Base-by-base conservation (phyloP, 2,888 invertebrate species). In the Eledone cirrhosa region DNA sequence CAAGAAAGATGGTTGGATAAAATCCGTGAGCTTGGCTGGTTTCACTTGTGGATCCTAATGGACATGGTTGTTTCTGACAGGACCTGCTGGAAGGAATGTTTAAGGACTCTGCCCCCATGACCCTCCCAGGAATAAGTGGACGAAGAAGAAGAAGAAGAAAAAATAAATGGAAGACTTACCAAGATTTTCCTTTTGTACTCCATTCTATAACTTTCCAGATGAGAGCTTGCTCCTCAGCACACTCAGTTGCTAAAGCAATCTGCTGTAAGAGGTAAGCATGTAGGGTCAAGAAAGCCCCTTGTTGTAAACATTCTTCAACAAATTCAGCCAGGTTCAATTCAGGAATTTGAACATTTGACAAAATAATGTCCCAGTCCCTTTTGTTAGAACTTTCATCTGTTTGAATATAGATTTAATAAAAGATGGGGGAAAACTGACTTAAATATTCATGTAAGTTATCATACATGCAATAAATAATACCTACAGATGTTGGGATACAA, bases 271-370 rank as follows among this genome's bases (percentile, higher is more conserved):
- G 80, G 79, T 87, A 85, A 31, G 88, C 84, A 80, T 88, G 87
- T 74, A 90, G 82, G 16, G 87, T 82, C 24, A 90, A 85, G 82
- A 85, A 90, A 63, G 87, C 83, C 7, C 87, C 89, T 78, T 87
- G 85, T 16, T 82, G 78, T 63, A 89, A 80, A 29, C 87, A 85
- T 29, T 86, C 85, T 29, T 78, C 77, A 78, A 90, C 81, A 80
- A 87, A 89, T 65, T 88, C 86, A 3, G 85, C 84, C 65, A 85
- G 82, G 80, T 86, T 86, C 78, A 88, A 83, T 80, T 90, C 89
- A 11, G 89, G 89, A n/a, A 89, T 83, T 79, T 87, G 87, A 47
- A 89, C 80, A 22, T 86, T 85, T 1, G 86, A 83, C 78, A 90
- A 82, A 33, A 89, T 83, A 77, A 81, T 84, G 47, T 81, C 84